Conservation (phyloP, 2,113 vertebrate genomes). For the Mobula birostris region DNA sequence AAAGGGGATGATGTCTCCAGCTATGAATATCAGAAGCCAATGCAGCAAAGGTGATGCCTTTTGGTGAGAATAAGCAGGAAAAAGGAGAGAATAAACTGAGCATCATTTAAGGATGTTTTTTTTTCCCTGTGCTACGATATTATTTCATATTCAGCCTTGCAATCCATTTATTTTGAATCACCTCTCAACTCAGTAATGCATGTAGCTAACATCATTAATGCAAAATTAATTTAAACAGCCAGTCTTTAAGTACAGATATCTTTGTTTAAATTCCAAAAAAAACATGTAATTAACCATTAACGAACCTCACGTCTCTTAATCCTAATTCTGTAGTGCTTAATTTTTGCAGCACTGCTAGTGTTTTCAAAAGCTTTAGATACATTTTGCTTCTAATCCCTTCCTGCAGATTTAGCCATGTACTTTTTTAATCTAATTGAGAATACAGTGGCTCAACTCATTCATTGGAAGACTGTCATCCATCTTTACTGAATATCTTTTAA, state of each 20-base stretch:
- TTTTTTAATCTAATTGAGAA: not conserved
- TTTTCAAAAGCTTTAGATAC: not conserved
- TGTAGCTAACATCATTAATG: not conserved
- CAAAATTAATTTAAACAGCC: conserved; percentile 19
- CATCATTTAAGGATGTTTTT: not conserved
- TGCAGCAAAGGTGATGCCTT: not conserved
- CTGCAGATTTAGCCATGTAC: not conserved
- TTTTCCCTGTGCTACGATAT: not conserved
- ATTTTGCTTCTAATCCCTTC: not conserved
- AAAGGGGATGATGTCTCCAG: not conserved
- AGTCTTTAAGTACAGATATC: not conserved
- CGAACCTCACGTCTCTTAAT: not conserved
- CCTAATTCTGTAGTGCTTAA: not conserved
- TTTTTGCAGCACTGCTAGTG: not conserved
- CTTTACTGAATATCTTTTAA: not conserved
- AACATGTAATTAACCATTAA: not conserved
- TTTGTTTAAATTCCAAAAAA: not conserved
- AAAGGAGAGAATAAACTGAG: not conserved
- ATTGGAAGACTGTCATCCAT: not conserved
- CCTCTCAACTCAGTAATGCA: not conserved
- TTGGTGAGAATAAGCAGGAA: not conserved
- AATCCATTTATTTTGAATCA: not conserved
- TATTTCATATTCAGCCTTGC: not conserved
- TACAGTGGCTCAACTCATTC: not conserved
- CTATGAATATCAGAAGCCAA: not conserved